A percentile compares a stretch with the other conserved stretches of the same genome.
These are phyloP conservation scores for Gasterosteus nipponicus DNA, from an alignment of 2,113 vertebrate species.

Conservation along the genomic window DNA sequence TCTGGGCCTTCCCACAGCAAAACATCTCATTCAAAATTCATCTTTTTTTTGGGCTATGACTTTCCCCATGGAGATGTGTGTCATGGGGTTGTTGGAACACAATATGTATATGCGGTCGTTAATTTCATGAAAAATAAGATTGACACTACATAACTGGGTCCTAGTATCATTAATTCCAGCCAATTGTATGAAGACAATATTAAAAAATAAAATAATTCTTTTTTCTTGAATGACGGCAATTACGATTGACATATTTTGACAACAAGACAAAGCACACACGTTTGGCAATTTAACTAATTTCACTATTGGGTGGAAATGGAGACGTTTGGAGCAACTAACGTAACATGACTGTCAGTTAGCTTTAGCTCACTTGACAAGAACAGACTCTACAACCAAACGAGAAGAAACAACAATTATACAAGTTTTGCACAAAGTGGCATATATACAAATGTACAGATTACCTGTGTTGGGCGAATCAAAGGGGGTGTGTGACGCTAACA, in stretches of 20 bases:
- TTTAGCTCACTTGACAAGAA: conserved; percentile 14
- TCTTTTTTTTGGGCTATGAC: background rate
- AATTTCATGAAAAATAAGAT: background rate
- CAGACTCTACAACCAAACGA: conserved; percentile 12
- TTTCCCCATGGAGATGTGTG: background rate
- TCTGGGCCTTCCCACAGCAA: background rate
- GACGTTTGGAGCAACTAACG: background rate
- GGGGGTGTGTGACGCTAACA: too few species aligned
- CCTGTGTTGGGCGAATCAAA: background rate
- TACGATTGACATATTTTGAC: background rate
- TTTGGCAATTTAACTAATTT: background rate
- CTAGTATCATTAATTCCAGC: too few species aligned
- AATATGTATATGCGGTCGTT: background rate
- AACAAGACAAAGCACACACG: background rate
- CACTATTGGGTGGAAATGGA: too few species aligned
- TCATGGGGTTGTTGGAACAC: background rate
- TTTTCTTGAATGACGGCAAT: background rate
- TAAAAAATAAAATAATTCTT: background rate
- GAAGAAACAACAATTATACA: background rate
- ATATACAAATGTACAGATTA: background rate
- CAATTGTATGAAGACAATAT: too few species aligned
- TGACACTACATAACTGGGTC: background rate
- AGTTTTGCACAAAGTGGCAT: background rate
- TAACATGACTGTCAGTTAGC: conserved; percentile 11
- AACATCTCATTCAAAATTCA: background rate